Evolutionary conservation across 2,888 invertebrate species (phyloP), one percentile per base, ranked within the genome.

Genomic region (Morpho achilles): DNA sequence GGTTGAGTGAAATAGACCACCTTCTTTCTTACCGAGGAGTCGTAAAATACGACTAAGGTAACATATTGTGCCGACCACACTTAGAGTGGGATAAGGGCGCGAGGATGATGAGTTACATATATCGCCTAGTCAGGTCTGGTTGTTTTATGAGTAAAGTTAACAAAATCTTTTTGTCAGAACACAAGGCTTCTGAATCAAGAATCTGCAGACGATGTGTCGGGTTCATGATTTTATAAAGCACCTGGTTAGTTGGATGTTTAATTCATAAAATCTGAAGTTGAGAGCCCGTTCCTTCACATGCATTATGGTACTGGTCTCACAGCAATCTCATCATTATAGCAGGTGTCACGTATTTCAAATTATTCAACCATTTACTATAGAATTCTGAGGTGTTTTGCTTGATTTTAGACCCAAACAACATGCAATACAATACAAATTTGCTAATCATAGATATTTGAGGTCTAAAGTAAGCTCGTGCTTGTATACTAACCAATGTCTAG

Each of bases 321-420:
- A 50, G 51, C 58, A 51, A 56, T 53, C 40, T 53, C 53, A 61
- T 60, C 55, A 63, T 59, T 60, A 62, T 23, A 59, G 60, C 64
- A 66, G 64, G 60, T 65, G 66, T 49, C 53, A 39, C 52, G 51
- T 58, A 42, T 53, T 45, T 58, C 60, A 53, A 62, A 62, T 61
- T 52, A 62, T 62, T 59, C 43, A 47, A 47, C 39, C n/a, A 43
- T 51, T 42, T 44, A 43, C 44, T 43, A 8, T 48, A 43, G 51
- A 48, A 45, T 54, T 48, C 48, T 42, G 8, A 32, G 46, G 48
- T 46, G n/a, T 10, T 32, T 23, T 7, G 22, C 42, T 4, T 41
- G 16, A 54, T 23, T 48, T 42, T 48, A 10, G 42, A 47, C 48
- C n/a, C 23, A 42, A 42, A 3, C 46, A 10, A 32, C 32, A 32